Evolutionary conservation across 2,797 vertebrate genomes (phyloP), one percentile per base, ranked within the genome.

Genomic region (Phataginus tricuspis): DNA sequence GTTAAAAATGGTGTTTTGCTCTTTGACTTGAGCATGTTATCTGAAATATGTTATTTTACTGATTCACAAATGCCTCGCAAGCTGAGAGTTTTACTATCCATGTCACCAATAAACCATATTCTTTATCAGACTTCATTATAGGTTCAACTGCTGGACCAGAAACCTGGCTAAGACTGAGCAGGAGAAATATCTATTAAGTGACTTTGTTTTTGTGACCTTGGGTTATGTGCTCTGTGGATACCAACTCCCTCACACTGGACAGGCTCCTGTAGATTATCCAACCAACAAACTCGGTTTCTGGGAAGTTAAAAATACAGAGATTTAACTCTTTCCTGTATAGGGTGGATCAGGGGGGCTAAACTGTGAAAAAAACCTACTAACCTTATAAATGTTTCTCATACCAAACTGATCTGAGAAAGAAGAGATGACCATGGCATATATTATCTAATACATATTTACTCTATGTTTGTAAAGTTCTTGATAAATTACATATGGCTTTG

Each of bases 1-100:
- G 82, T 97, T 95, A 98, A 97, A 97, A 80, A 94, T 63, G 72
- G 83, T 95, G 94, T 92, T 97, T 93, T 95, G 90, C 80, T 97
- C 39, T 94, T 96, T 71, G 83, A 87, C 63, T 95, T 95, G 68
- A 86, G 59, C 25, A 45, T 88, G 80, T 88, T 96, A 96, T 96
- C 94, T 92, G 64, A 97, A 97, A 95, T 97, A 53, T 93, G 91
- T 92, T 98, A 83, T 95, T 97, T 98, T 97, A 96, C 86, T 96
- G 92, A 97, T 96, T 97, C 97, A 97, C 95, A 89, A 96, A 96
- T 96, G 92, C 89, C 91, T 96, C 63, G 78, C 95, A 95, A 95
- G 84, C 94, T 95, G 96, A 97, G 94, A 98, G 96, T 97, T 98
- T 97, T 96, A 97, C 93, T 97, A 78, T 94, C 91, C 96, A 93